phyloP scores from a whole-genome alignment of 2,888 invertebrate species.

The Dynastes maya region DNA sequence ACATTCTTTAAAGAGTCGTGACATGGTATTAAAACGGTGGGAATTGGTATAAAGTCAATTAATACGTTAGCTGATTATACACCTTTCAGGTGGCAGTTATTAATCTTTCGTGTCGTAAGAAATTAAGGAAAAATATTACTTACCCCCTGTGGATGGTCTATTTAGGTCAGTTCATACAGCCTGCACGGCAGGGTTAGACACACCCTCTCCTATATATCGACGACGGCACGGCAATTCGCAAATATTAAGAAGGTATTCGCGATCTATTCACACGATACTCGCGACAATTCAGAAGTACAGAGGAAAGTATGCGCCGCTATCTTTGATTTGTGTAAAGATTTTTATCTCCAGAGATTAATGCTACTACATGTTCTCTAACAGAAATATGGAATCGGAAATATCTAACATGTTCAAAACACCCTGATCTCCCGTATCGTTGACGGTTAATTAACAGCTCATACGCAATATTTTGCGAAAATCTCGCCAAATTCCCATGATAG shows the following conservation, averaged over 20 bases:
- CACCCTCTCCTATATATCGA: slow-evolving; percentile 56
- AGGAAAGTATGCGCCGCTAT: too few relatives aligned
- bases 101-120: too few relatives aligned
- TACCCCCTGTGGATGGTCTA: slow-evolving; percentile 52
- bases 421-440: neutral
- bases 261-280: neutral
- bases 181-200: slow-evolving; percentile 54
- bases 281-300: neutral
- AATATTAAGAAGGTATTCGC: slow-evolving; percentile 36
- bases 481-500: neutral
- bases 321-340: neutral
- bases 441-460: neutral
- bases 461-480: neutral
- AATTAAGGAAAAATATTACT: slow-evolving; percentile 42
- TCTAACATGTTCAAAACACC: neutral
- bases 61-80: too few relatives aligned
- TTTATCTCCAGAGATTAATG: neutral
- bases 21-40: neutral
- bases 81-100: too few relatives aligned
- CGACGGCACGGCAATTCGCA: slow-evolving; percentile 51
- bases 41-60: too few relatives aligned
- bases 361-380: neutral
- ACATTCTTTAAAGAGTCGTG: slow-evolving; percentile 10
- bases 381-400: neutral
- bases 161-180: slow-evolving; percentile 56